Percentiles rank a stretch among this genome's conserved stretches.
Evolutionary conservation across 2,113 vertebrate species (phyloP).

Genomic region (Tragelaphus imberbis): DNA sequence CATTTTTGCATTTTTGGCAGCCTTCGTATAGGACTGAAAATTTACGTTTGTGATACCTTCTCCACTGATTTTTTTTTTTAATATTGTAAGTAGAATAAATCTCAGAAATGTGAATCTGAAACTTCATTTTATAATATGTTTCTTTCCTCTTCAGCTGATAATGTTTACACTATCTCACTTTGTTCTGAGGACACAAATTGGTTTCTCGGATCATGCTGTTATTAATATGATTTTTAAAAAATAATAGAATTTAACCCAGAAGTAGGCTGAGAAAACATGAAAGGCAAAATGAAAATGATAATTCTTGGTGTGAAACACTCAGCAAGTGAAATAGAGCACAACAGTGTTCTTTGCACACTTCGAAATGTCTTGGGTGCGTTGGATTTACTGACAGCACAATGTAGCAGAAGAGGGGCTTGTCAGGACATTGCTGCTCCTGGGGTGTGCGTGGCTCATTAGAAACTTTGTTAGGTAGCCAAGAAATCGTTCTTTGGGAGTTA

Average conservation of each 20-base stretch:
- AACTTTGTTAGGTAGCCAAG: background rate
- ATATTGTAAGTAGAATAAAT: background rate
- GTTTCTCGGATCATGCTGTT: slow-evolving; percentile 66
- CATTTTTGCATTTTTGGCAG: background rate
- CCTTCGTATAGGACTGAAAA: background rate
- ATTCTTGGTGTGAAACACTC: slow-evolving; percentile 48
- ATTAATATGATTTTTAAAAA: slow-evolving; percentile 59
- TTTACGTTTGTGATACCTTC: background rate
- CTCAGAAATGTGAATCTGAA: slow-evolving; percentile 18
- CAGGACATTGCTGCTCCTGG: background rate
- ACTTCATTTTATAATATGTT: slow-evolving; percentile 17
- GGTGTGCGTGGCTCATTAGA: background rate
- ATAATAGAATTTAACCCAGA: slow-evolving; percentile 61
- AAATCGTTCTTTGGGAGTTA: background rate
- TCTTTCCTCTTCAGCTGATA: slow-evolving; percentile 1
- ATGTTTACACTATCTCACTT: slow-evolving; percentile 49
- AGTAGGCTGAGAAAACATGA: slow-evolving; percentile 47
- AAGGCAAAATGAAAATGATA: slow-evolving; percentile 54
- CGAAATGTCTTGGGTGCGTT: background rate
- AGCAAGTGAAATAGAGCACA: slow-evolving; percentile 18
- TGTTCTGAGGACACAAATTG: slow-evolving; percentile 57
- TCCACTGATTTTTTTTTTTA: background rate
- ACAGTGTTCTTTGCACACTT: background rate
- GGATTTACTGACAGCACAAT: background rate
- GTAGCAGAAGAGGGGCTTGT: background rate